Evolutionary conservation across 2,113 vertebrate species (phyloP).

Genomic region (Nothoprocta pentlandii): DNA sequence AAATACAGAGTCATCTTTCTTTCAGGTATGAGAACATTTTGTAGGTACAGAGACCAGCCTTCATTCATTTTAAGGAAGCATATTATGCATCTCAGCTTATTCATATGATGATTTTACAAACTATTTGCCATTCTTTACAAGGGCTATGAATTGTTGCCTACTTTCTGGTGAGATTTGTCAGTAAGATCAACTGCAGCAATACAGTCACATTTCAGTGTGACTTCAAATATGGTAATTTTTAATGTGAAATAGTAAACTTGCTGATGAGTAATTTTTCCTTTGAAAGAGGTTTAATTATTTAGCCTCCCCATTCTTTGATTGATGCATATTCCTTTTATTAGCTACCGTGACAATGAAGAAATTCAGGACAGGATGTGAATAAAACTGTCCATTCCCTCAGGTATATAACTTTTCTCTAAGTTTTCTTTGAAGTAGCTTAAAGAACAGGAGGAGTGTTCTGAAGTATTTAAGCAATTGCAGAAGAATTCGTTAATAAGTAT

Average conservation of each 20-base stretch:
- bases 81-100: not conserved
- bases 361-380: not conserved
- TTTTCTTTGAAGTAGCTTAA: slow-evolving; percentile 32
- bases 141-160: not conserved
- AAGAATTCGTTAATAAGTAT: not conserved
- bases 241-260: slow-evolving; percentile 14
- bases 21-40: not conserved
- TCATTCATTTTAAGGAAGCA: rapidly evolving
- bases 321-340: slow-evolving; percentile 12
- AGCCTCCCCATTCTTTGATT: not conserved
- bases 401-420: not conserved
- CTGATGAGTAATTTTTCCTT: slow-evolving; percentile 39
- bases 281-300: slow-evolving; percentile 49
- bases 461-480: not conserved
- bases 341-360: not conserved
- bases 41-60: not conserved
- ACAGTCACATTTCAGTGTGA: not conserved
- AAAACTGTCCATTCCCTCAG: not conserved
- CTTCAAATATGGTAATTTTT: slow-evolving; percentile 13
- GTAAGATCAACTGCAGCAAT: not conserved
- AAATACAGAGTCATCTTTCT: not conserved
- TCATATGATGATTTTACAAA: not conserved
- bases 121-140: not conserved
- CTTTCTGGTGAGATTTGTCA: not conserved
- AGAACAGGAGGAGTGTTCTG: not conserved